phyloP scores from a whole-genome alignment of 2,888 invertebrate genomes.

The Dynastes maya region DNA sequence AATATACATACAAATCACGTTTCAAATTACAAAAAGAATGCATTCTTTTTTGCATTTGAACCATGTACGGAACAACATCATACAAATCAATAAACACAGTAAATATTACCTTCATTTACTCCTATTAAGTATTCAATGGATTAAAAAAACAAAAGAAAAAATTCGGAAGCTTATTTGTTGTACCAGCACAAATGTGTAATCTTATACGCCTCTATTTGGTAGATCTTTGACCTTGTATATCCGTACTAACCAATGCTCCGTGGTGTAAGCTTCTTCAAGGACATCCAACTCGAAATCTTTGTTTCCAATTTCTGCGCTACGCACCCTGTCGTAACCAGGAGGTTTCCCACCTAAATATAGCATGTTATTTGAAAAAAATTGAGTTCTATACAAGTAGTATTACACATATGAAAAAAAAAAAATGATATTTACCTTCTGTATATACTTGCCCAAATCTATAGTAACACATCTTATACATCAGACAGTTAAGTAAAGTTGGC shows the following conservation, averaged over 20 bases:
- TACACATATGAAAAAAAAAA: neutral
- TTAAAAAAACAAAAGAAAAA: neutral
- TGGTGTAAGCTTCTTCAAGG: conserved; percentile 99
- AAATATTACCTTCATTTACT: neutral
- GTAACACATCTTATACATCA: conserved; percentile 99
- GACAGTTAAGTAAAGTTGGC: conserved; percentile 91
- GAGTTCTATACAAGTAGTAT: no score
- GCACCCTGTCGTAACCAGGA: conserved; percentile 95
- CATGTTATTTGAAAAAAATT: neutral
- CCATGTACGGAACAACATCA: neutral
- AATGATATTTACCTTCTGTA: conserved; percentile 90
- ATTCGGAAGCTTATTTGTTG: neutral
- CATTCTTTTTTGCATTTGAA: neutral
- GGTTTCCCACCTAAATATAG: conserved; percentile 81
- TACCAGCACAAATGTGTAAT: neutral
- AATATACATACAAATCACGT: no score
- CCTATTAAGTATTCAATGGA: neutral
- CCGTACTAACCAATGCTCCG: conserved; percentile 99
- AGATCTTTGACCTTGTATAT: conserved; percentile 98
- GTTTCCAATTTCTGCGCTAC: conserved; percentile 98
- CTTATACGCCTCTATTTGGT: conserved; percentile 86
- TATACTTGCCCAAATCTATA: conserved; percentile 97
- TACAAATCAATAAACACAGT: neutral
- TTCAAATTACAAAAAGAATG: no score
- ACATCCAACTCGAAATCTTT: conserved; percentile 98